Percentiles rank a stretch among this genome's conserved stretches.
Evolutionary conservation across 2,888 invertebrate genomes (phyloP).

Genomic region (Pseudococcus jackbeardsleyi): DNA sequence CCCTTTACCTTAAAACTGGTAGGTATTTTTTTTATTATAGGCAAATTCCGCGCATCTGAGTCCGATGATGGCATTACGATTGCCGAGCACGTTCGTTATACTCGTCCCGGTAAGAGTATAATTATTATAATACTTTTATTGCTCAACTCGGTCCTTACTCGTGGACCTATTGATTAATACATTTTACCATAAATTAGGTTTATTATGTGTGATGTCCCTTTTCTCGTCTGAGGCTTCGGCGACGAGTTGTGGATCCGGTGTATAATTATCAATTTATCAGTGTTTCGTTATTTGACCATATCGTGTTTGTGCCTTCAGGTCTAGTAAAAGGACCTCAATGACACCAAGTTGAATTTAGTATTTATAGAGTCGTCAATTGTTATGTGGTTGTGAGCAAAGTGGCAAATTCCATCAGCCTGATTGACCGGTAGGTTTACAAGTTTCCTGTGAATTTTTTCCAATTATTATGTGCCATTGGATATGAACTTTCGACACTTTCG

Average conservation of each 20-base stretch:
- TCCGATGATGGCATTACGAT: not conserved
- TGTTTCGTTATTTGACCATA: not conserved
- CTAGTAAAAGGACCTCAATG: not conserved
- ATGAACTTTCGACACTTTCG: no score
- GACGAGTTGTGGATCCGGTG: not conserved
- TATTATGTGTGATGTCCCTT: not conserved
- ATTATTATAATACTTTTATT: slow-evolving; percentile 18
- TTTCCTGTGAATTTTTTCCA: no score
- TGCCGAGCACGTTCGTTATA: slow-evolving; percentile 10
- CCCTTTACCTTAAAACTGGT: slow-evolving; percentile 25
- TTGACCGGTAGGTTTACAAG: no score
- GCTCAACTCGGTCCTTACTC: not conserved
- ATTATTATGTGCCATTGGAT: no score
- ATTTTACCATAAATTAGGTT: slow-evolving; percentile 31
- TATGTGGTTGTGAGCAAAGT: not conserved
- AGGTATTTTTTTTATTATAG: not conserved
- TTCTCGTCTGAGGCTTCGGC: not conserved
- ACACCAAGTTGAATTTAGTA: not conserved
- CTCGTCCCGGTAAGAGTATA: not conserved
- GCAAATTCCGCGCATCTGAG: not conserved
- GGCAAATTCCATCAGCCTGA: not conserved
- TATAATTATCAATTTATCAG: not conserved
- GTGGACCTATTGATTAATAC: not conserved
- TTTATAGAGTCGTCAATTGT: not conserved
- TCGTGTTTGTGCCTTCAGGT: not conserved